Evolutionary conservation across 2,888 invertebrate species (phyloP).

Genomic region (Nephrotoma guestfalica): DNA sequence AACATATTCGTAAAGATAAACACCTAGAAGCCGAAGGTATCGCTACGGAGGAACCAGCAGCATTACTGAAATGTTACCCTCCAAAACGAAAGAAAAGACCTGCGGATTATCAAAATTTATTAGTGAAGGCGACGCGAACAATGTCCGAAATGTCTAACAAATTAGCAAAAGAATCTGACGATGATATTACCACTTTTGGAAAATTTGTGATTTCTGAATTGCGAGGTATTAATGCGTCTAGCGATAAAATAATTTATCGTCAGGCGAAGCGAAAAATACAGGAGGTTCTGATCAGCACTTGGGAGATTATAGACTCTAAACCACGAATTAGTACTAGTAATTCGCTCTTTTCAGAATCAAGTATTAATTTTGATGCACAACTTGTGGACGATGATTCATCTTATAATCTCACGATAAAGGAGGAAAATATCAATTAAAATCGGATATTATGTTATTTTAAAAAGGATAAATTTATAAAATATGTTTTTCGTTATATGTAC

Average conservation of each 20-base stretch:
- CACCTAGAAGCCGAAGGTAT: too few relatives aligned
- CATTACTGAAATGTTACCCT: too few relatives aligned
- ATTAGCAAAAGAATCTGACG: not conserved
- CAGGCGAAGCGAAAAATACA: not conserved
- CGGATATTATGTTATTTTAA: too few relatives aligned
- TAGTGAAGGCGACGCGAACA: not conserved
- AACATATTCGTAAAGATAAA: too few relatives aligned
- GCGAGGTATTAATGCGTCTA: not conserved
- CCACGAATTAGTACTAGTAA: not conserved
- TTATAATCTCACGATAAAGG: not conserved
- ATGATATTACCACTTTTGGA: not conserved
- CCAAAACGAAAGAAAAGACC: too few relatives aligned
- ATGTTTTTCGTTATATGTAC: too few relatives aligned
- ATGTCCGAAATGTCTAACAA: not conserved
- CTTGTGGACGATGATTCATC: not conserved
- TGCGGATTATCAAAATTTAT: not conserved
- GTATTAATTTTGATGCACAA: not conserved
- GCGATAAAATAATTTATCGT: not conserved
- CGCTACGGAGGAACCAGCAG: too few relatives aligned
- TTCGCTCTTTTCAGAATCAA: not conserved
- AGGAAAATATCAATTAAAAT: not conserved
- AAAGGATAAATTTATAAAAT: too few relatives aligned
- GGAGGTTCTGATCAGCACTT: not conserved
- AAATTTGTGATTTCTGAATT: not conserved
- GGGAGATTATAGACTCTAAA: not conserved